These are phyloP conservation scores for Sarotherodon lohbergeri DNA, from an alignment of 2,113 vertebrate species.

Conservation along the genomic window DNA sequence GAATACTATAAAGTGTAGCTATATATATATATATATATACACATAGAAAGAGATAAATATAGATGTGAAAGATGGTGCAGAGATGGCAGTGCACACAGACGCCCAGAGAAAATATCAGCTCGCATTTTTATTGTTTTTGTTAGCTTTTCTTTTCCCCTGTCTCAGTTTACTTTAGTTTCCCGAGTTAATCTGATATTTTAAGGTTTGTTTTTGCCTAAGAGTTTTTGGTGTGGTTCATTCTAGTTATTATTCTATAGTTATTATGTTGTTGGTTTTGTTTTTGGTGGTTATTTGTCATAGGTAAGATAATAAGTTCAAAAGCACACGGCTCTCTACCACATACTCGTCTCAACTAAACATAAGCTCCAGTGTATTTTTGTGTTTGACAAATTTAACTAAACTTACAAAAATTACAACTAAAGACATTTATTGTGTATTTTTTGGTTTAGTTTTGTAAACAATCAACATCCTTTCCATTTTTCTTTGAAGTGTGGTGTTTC, in stretches of 20 bases:
- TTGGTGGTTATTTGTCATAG: neutral
- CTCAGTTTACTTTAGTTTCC: neutral
- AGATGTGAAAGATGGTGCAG: neutral
- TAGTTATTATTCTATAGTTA: neutral
- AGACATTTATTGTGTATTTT: neutral
- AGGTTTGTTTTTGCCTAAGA: neutral
- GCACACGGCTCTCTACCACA: neutral
- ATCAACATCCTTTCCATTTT: neutral
- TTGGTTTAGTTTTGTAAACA: neutral
- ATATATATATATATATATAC: neutral
- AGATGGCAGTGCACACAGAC: neutral
- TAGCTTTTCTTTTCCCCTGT: neutral
- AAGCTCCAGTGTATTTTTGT: neutral
- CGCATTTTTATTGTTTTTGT: accelerated
- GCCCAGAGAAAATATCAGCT: neutral
- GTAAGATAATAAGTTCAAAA: neutral
- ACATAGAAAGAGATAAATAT: neutral
- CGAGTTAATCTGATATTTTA: neutral
- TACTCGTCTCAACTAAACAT: neutral
- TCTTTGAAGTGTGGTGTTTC: neutral
- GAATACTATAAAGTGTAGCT: neutral
- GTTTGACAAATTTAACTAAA: neutral
- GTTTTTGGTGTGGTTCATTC: neutral
- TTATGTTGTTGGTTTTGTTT: neutral
- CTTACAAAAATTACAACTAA: neutral